Percentiles rank a stretch among this genome's conserved stretches.
Conservation (phyloP, 23 tunicate genomes). For the Trididemnum clinides region DNA sequence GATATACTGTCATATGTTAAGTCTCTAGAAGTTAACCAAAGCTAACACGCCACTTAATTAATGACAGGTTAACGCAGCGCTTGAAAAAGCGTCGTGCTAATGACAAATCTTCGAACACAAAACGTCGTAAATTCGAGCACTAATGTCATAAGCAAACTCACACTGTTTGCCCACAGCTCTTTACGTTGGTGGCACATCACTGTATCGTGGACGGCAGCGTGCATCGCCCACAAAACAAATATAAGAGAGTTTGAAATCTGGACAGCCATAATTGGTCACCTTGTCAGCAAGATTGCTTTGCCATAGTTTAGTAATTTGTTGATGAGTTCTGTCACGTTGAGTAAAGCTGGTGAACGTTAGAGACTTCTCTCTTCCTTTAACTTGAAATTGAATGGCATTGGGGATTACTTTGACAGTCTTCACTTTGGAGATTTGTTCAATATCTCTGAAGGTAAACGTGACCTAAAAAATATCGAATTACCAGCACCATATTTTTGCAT, state of each 20-base stretch:
- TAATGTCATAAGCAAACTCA: too few relatives aligned
- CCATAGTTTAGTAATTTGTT: constrained; percentile 58
- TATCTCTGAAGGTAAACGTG: constrained; percentile 62
- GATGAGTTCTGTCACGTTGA: constrained; percentile 82
- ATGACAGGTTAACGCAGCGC: too few relatives aligned
- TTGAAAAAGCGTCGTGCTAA: too few relatives aligned
- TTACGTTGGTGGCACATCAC: too few relatives aligned
- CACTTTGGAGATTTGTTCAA: constrained; percentile 72
- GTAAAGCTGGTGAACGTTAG: constrained; percentile 94
- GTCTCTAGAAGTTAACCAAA: neutral
- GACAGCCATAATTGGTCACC: neutral
- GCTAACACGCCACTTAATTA: too few relatives aligned
- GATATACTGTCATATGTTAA: neutral
- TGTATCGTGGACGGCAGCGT: too few relatives aligned
- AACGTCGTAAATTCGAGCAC: too few relatives aligned
- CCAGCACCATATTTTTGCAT: too few relatives aligned
- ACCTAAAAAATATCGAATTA: constrained; percentile 72
- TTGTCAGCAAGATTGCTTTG: constrained; percentile 70
- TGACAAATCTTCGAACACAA: too few relatives aligned
- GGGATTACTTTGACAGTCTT: constrained; percentile 91
- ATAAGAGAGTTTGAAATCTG: neutral
- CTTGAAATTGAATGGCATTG: constrained; percentile 85
- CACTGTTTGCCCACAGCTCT: too few relatives aligned
- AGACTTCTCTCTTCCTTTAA: constrained; percentile 41
- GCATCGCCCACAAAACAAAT: too few relatives aligned